Evolutionary conservation across 1,140 invertebrate genomes (phyloP).

Genomic region (Pinna nobilis): DNA sequence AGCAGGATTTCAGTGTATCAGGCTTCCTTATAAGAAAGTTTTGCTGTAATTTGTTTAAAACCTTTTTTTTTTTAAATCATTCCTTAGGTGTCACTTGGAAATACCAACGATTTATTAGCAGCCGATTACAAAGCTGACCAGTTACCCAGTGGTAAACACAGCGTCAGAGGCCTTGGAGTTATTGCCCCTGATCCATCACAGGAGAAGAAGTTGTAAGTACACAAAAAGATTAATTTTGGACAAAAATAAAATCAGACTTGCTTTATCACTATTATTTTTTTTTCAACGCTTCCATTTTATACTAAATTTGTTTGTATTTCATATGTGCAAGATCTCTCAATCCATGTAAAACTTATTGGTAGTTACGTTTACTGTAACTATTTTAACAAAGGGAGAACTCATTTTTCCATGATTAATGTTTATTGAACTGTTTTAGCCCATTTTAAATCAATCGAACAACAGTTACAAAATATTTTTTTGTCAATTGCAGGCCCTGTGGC

Average conservation of each 20-base stretch:
- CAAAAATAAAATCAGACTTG: neutral
- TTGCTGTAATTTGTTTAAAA: neutral
- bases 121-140: constrained; percentile 70
- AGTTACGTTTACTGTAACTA: too few species aligned
- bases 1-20: too few species aligned
- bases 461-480: constrained; percentile 12
- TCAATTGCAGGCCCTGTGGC: constrained; percentile 69
- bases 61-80: neutral
- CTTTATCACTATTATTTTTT: neutral
- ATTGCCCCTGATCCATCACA: constrained; percentile 64
- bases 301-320: neutral
- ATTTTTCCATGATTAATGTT: too few species aligned
- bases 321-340: too few species aligned
- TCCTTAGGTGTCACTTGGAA: constrained; percentile 69
- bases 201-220: constrained; percentile 64
- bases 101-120: constrained; percentile 63
- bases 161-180: constrained; percentile 68
- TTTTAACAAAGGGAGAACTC: too few species aligned
- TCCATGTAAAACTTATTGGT: too few species aligned
- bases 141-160: constrained; percentile 69
- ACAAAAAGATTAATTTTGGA: neutral
- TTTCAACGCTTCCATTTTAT: neutral
- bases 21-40: neutral
- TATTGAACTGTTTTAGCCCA: too few species aligned
- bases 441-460: too few species aligned